These are phyloP conservation scores for Eubasilissa splendida DNA, from an alignment of 2,888 invertebrate genomes.

Conservation along the genomic window DNA sequence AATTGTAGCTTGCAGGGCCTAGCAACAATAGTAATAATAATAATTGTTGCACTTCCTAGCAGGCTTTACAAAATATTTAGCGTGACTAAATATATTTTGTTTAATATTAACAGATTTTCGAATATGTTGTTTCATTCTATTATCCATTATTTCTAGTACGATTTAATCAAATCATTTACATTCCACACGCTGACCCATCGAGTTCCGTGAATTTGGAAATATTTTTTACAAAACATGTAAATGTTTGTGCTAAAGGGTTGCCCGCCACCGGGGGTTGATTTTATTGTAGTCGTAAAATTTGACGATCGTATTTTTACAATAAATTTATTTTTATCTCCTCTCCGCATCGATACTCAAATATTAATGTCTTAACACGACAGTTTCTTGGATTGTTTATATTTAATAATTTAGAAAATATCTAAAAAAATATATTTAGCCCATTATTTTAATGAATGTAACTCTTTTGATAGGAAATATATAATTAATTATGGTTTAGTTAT, in stretches of 20 bases:
- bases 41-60: too few relatives aligned
- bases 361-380: slow-evolving; percentile 7
- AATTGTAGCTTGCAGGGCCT: too few relatives aligned
- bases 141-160: not conserved
- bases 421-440: too few relatives aligned
- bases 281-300: slow-evolving; percentile 52
- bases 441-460: too few relatives aligned
- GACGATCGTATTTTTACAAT: slow-evolving; percentile 38
- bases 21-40: too few relatives aligned
- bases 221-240: slow-evolving; percentile 47
- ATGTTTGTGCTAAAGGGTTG: slow-evolving; percentile 48
- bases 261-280: slow-evolving; percentile 44
- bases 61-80: too few relatives aligned
- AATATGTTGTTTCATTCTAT: slow-evolving; percentile 7
- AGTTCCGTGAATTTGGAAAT: slow-evolving; percentile 13
- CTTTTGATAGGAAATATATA: too few relatives aligned
- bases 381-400: too few relatives aligned
- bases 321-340: slow-evolving; percentile 20
- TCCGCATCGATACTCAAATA: slow-evolving; percentile 17
- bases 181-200: slow-evolving; percentile 11
- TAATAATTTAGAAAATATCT: too few relatives aligned
- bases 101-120: not conserved
- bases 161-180: slow-evolving; percentile 27
- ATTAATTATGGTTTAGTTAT: too few relatives aligned
- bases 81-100: too few relatives aligned